Evolutionary conservation across 2,113 vertebrate species (phyloP).

Genomic region (Conger conger): DNA sequence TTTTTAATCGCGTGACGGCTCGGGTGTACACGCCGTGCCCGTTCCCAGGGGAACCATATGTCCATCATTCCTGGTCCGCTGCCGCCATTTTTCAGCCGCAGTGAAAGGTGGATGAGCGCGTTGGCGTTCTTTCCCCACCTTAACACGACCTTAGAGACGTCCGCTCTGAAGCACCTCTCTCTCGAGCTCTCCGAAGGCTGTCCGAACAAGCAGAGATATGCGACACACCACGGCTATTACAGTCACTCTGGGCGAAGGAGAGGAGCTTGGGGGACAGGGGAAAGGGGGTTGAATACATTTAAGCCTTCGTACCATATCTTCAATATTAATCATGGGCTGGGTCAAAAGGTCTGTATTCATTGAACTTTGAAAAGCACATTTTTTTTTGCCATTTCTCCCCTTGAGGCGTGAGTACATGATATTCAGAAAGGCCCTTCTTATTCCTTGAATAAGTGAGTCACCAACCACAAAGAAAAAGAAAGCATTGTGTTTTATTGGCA

Average conservation of each 20-base stretch:
- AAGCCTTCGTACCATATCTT: background rate
- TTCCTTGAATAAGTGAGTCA: background rate
- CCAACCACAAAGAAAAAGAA: no score
- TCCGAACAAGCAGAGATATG: background rate
- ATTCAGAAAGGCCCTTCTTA: background rate
- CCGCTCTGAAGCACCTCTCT: background rate
- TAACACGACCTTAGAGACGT: background rate
- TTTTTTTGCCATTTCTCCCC: background rate
- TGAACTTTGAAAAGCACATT: background rate
- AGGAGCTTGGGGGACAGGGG: no score
- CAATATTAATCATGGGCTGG: background rate
- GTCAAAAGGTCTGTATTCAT: conserved; percentile 7
- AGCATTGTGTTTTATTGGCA: background rate
- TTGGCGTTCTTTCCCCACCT: background rate
- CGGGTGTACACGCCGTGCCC: background rate
- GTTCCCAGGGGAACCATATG: background rate
- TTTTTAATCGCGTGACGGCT: background rate
- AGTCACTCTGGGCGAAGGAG: background rate
- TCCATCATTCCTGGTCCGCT: background rate
- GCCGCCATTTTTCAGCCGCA: background rate
- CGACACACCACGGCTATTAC: background rate
- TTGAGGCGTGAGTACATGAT: background rate
- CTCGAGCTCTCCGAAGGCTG: background rate
- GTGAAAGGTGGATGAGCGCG: background rate
- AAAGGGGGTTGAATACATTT: no score